Evolutionary conservation across 2,888 invertebrate genomes (phyloP).

Genomic region (Lycaena phlaeas): DNA sequence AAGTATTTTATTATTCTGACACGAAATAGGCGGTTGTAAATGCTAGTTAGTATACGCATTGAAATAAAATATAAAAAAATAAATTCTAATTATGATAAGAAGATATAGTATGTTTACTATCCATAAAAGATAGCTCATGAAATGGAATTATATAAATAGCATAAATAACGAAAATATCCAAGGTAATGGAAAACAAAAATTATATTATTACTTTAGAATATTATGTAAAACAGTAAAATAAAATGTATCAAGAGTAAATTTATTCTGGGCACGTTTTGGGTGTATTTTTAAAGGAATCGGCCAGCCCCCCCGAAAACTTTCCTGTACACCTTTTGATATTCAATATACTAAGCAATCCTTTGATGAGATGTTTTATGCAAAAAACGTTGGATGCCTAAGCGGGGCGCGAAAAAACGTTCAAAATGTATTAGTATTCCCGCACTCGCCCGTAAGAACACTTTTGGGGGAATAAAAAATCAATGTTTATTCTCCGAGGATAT

Average conservation of each 20-base stretch:
- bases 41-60: not conserved
- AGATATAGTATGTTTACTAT: too few species aligned
- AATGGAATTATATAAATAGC: not conserved
- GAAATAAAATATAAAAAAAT: too few species aligned
- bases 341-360: conserved; percentile 72
- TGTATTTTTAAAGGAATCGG: conserved; percentile 65
- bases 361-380: conserved; percentile 74
- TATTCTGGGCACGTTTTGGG: conserved; percentile 63
- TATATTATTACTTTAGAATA: not conserved
- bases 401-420: conserved; percentile 68
- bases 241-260: not conserved
- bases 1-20: too few species aligned
- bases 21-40: not conserved
- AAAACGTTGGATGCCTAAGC: conserved; percentile 64
- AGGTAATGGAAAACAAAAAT: not conserved
- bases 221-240: not conserved
- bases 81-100: too few species aligned
- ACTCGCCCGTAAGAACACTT: conserved; percentile 34
- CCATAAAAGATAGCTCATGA: too few species aligned
- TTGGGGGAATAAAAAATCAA: conserved; percentile 72
- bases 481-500: conserved; percentile 65
- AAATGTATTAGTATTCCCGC: conserved; percentile 70
- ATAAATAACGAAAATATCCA: not conserved
- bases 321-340: conserved; percentile 69
- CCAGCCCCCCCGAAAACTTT: conserved; percentile 55